Evolutionary conservation across 2,888 invertebrate species (phyloP).

Genomic region (Saturnia japonica): DNA sequence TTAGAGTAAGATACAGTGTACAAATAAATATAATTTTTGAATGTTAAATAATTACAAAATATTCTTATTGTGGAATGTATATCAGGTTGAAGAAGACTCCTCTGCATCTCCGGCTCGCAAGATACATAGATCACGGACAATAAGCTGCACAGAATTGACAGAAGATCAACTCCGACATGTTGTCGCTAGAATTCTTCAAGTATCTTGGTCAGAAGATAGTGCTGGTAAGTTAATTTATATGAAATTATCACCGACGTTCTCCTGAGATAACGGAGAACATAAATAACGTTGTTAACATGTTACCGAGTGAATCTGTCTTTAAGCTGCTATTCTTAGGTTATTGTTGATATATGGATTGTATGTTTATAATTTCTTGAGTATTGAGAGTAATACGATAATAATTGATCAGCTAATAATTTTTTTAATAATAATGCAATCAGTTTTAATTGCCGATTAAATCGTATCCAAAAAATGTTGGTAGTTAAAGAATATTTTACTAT

Average conservation of each 20-base stretch:
- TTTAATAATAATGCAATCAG: no score
- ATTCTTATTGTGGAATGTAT: background rate
- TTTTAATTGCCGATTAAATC: no score
- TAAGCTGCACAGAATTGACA: conserved; percentile 82
- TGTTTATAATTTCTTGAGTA: background rate
- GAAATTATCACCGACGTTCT: background rate
- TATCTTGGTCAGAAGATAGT: conserved; percentile 85
- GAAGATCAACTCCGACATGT: conserved; percentile 84
- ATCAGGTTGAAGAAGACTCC: conserved; percentile 76
- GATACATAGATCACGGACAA: conserved; percentile 69
- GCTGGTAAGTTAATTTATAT: conserved; percentile 59
- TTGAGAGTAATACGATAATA: background rate
- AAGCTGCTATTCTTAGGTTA: background rate
- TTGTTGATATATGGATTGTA: background rate
- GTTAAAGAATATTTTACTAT: no score
- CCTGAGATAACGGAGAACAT: background rate
- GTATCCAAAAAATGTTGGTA: no score
- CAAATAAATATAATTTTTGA: no score
- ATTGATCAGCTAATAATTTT: background rate
- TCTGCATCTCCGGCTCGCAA: conserved; percentile 70
- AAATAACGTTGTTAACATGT: background rate
- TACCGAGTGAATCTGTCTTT: background rate
- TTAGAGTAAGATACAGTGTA: no score
- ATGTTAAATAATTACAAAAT: background rate
- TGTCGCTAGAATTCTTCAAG: conserved; percentile 86